Evolutionary conservation across 2,797 vertebrate species (phyloP), one percentile per base, ranked within the genome.

Genomic region (Erethizon dorsatum): DNA sequence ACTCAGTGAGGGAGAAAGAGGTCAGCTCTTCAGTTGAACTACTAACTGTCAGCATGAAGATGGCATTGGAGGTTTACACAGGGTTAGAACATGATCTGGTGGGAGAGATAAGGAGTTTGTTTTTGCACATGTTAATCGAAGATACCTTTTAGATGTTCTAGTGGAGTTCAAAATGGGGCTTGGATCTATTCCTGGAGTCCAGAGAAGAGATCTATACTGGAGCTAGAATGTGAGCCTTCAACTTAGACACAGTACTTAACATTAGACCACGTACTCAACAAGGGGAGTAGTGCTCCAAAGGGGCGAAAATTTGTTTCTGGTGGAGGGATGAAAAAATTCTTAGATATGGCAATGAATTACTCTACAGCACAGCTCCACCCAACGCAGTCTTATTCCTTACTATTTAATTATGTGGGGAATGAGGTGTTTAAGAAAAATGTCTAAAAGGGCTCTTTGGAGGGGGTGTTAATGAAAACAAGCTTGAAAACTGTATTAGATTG

Each of bases 221-320:
- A 50, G 41, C 31, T 83, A 14, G 93, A 88, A 52, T 78, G 20
- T 90, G 37, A 94, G 10, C 67, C 52, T 82, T 86, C 12, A 37
- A 26, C 71, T 57, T 54, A 69, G 37, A 57, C 26, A 13, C 57
- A 17, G 13, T 69, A 37, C 80, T 83, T 65, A 65, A 31, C 24
- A 3, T 18, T 63, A 87, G n/a, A 71, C 20, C 77, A 1, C 18
- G 3, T 13, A 5, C 56, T 86, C 61, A 52, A 12, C 20, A 86
- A 54, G 79, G 18, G 31, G 33, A 41, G 13, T 33, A 33, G 13
- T 73, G 57, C 33, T 83, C 67, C 75, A 88, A 9, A 17, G 52
- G 47, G 73, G 15, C 33, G 79, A 83, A 91, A 83, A 12, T 65
- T 88, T 54, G 33, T 65, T 88, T 61, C 93, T 91, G 33, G 45